Evolutionary conservation across 2,797 vertebrate genomes (phyloP).

Genomic region (Gallinago stenura): DNA sequence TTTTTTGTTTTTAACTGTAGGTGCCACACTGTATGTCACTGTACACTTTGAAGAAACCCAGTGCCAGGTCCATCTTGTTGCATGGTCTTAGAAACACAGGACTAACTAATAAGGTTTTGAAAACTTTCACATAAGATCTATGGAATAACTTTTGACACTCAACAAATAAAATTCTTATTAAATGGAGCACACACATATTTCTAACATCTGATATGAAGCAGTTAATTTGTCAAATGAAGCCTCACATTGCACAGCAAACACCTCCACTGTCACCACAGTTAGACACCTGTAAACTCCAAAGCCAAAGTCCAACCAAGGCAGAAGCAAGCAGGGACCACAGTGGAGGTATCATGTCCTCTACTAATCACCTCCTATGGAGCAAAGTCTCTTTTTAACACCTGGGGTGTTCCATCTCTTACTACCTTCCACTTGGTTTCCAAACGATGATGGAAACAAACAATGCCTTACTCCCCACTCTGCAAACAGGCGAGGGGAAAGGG

Average conservation of each 20-base stretch:
- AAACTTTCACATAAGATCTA: background rate
- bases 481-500: background rate
- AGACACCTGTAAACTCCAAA: background rate
- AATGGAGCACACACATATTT: background rate
- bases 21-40: background rate
- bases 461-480: background rate
- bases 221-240: background rate
- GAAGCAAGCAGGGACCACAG: background rate
- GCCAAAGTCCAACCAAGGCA: background rate
- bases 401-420: background rate
- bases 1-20: background rate
- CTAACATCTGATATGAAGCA: background rate
- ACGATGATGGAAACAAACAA: background rate
- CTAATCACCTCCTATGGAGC: background rate
- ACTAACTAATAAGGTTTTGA: background rate
- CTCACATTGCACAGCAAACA: background rate
- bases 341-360: fast-evolving
- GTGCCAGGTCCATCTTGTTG: background rate
- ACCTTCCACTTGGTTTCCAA: background rate
- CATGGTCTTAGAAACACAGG: background rate
- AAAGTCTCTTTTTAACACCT: background rate
- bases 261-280: background rate
- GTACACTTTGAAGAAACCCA: background rate
- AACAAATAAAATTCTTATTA: background rate
- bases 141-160: background rate